Base-by-base conservation (phyloP, 2,113 vertebrate genomes). In the Chamaetylas fuelleborni region DNA sequence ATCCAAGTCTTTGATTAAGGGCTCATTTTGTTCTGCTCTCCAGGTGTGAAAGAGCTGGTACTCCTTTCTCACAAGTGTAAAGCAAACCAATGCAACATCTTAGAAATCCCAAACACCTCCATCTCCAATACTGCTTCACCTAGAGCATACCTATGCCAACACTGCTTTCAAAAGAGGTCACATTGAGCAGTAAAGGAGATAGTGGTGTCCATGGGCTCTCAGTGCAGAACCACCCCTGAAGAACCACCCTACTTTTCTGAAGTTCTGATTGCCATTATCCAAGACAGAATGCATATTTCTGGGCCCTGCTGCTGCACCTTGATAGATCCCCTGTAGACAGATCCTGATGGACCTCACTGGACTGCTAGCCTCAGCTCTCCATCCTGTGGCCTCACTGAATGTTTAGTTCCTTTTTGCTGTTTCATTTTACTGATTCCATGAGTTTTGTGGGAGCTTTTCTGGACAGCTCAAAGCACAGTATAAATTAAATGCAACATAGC, bases 401-500 rank as follows among this genome's bases (percentile, higher is more conserved):
- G 61, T 56, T 90, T 73, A 60, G 26, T 13, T 92, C 60, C 22
- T 22, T 86, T 78, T 24, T 53, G 23, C 33, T 78, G 16, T 74
- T 78, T 78, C 31, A 71, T 48, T 90, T 71, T 43, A 96, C 40
- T 31, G 25, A 79, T 31, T 81, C n/a, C 26, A 28, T n/a, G 25
- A 81, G 38, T 56, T 90, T 60, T 80, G 34, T 31, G 38, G 50
- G 53, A 88, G 16, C 47, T 85, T 38, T 72, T 83, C 51, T 88
- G 51, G 34, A 86, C 67, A 91, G 38, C 79, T 66, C 58, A 85
- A 90, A 94, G 82, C 79, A 90, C 31, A 43, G 51, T 17, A 77
- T 34, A 93, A 91, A 93, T 80, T 80, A 94, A 85, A 90, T 60
- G 28, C 40, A 93, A 90, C 43, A 56, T 38, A 81, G 79, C 51